Conservation (phyloP, 2,113 vertebrate genomes). For the Proterorhinus semilunaris region DNA sequence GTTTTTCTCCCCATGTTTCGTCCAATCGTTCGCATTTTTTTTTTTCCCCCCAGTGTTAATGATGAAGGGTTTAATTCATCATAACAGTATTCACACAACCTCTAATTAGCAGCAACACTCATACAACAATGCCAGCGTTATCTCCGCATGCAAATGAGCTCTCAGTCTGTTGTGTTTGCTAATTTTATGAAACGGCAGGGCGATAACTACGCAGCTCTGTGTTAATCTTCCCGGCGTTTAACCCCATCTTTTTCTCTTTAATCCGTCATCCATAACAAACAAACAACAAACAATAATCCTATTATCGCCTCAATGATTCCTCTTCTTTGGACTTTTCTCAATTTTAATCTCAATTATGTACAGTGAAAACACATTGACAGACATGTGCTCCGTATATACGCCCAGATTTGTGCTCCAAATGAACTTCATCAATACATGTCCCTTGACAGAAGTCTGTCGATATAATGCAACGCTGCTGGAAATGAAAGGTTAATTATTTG, state of each 20-base stretch:
- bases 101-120: conserved; percentile 78
- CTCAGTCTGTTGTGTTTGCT: conserved; percentile 75
- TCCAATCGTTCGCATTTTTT: conserved; percentile 71
- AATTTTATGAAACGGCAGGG: conserved; percentile 71
- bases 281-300: conserved; percentile 79
- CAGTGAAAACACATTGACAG: conserved; percentile 37
- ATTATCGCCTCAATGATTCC: conserved; percentile 70
- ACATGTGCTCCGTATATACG: conserved; percentile 39
- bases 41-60: conserved; percentile 67
- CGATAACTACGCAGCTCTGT: conserved; percentile 70
- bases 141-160: conserved; percentile 79
- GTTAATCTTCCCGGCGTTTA: conserved; percentile 74
- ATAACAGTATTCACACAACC: conserved; percentile 78
- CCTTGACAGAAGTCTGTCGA: conserved; percentile 34
- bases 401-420: conserved; percentile 36
- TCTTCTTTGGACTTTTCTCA: conserved; percentile 55
- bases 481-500: conserved; percentile 43
- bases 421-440: conserved; percentile 44
- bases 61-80: conserved; percentile 80
- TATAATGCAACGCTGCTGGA: conserved; percentile 34
- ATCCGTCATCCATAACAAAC: conserved; percentile 76
- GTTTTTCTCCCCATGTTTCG: conserved; percentile 49
- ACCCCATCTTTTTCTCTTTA: conserved; percentile 74
- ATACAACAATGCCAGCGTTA: conserved; percentile 77
- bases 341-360: conserved; percentile 64